phyloP scores from a whole-genome alignment of 2,113 vertebrate species.

The Epinephelus cyanopodus region DNA sequence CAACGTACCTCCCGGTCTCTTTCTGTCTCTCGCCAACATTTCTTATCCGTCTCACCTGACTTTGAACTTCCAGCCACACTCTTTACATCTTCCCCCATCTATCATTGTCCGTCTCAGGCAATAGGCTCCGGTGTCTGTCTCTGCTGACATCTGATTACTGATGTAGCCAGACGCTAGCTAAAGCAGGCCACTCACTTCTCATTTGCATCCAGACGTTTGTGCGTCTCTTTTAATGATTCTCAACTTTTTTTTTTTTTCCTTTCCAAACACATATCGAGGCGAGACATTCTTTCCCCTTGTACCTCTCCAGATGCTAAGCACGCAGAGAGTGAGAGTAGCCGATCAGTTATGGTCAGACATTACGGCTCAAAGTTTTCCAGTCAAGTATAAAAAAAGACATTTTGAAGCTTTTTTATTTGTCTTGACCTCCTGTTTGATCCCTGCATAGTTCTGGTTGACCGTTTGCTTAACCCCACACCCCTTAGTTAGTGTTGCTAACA shows the following conservation, averaged over 20 bases:
- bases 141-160: conserved; percentile 50
- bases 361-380: conserved; percentile 23
- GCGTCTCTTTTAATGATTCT: conserved; percentile 42
- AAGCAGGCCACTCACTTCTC: conserved; percentile 55
- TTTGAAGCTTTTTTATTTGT: not conserved
- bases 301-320: conserved; percentile 40
- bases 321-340: conserved; percentile 22
- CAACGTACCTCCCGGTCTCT: conserved; percentile 29
- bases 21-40: conserved; percentile 56
- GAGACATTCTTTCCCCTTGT: conserved; percentile 24
- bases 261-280: conserved; percentile 31
- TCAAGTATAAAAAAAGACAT: conserved; percentile 46
- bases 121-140: conserved; percentile 33
- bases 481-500: not conserved
- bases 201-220: conserved; percentile 57
- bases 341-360: conserved; percentile 3
- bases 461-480: not conserved
- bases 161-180: conserved; percentile 54
- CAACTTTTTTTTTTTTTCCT: conserved; percentile 25
- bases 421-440: conserved; percentile 21
- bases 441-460: not conserved
- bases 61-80: conserved; percentile 64
- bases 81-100: conserved; percentile 59
- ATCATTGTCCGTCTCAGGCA: conserved; percentile 54
- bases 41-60: conserved; percentile 61